These are phyloP conservation scores for Helicolenus hilgendorfi DNA, from an alignment of 2,797 vertebrate species.

Conservation along the genomic window DNA sequence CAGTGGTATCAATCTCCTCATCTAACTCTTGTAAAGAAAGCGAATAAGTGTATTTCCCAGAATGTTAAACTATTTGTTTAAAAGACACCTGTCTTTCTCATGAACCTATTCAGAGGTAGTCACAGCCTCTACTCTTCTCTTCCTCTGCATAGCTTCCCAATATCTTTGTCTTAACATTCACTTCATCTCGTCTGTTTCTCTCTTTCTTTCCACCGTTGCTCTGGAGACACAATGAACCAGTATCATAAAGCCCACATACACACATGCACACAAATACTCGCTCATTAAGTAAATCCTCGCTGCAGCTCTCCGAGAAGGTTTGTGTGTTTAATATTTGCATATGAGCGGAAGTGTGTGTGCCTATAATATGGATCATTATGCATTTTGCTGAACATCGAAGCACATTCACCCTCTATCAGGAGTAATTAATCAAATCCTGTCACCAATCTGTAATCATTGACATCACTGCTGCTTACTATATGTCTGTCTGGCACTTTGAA, in stretches of 20 bases:
- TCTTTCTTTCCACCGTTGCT: conserved; percentile 1
- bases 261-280: background rate
- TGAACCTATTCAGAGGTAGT: background rate
- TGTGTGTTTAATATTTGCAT: conserved; percentile 50
- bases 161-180: background rate
- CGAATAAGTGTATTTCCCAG: background rate
- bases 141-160: background rate
- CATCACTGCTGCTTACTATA: conserved; percentile 75
- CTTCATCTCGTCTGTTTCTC: background rate
- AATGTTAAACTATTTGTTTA: background rate
- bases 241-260: conserved; percentile 2
- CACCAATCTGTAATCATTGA: conserved; percentile 87
- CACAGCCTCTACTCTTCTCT: background rate
- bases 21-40: background rate
- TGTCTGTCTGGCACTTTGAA: conserved; percentile 75
- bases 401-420: conserved; percentile 67
- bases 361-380: conserved; percentile 61
- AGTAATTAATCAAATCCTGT: conserved; percentile 90
- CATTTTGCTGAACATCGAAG: conserved; percentile 69
- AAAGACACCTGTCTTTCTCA: background rate
- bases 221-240: conserved; percentile 9
- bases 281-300: background rate
- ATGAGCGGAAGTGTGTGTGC: conserved; percentile 8
- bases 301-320: conserved; percentile 11
- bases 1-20: background rate